These are phyloP conservation scores for Atrichornis clamosus DNA, from an alignment of 2,113 vertebrate genomes.

Conservation along the genomic window DNA sequence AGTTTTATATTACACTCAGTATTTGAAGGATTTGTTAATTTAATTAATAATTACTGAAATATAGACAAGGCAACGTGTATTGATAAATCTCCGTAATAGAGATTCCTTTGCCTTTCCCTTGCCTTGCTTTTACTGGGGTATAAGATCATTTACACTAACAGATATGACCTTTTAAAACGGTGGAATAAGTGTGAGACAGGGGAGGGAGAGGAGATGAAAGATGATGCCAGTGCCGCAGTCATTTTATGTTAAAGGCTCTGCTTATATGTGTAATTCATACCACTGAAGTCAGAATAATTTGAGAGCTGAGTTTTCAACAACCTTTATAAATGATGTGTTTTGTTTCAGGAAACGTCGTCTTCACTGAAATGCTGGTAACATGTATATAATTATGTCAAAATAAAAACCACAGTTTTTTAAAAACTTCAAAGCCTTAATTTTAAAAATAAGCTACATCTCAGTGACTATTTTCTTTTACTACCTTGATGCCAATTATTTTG, in stretches of 20 bases:
- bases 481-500: conserved; percentile 1
- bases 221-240: conserved; percentile 11
- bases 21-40: neutral
- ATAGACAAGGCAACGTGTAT: neutral
- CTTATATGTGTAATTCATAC: conserved; percentile 36
- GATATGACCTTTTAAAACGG: conserved; percentile 70
- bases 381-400: conserved; percentile 16
- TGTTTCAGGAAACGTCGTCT: conserved; percentile 19
- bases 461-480: neutral
- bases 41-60: neutral
- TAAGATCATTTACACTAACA: conserved; percentile 60
- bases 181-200: conserved; percentile 28
- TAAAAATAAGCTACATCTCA: neutral
- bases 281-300: conserved; percentile 57
- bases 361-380: neutral
- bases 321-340: conserved; percentile 36
- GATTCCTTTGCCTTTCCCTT: conserved; percentile 21
- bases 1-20: neutral
- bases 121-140: conserved; percentile 52
- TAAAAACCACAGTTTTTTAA: neutral
- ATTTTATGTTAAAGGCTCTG: conserved; percentile 42
- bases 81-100: neutral
- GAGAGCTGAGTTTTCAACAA: conserved; percentile 53
- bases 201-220: conserved; percentile 50
- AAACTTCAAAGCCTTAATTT: neutral